Evolutionary conservation across 2,797 vertebrate genomes (phyloP).

Genomic region (Mormyrus hasselquistii): DNA sequence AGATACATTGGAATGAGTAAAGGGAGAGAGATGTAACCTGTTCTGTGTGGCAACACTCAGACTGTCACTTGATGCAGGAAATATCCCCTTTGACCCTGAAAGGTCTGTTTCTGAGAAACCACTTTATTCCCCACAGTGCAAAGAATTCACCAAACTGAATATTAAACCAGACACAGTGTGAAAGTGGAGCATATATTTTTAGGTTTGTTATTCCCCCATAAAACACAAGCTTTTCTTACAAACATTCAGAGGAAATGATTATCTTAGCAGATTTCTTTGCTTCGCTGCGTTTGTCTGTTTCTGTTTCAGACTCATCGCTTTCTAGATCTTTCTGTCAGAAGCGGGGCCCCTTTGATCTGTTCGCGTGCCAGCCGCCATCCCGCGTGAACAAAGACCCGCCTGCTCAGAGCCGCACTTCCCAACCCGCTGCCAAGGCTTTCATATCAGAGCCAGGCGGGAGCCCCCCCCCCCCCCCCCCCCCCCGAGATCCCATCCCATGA

Average conservation of each 20-base stretch:
- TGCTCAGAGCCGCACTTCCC: not conserved
- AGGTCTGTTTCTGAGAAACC: not conserved
- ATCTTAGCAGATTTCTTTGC: conserved; percentile 8
- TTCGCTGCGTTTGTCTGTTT: not conserved
- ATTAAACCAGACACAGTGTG: not conserved
- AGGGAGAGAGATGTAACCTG: conserved; percentile 33
- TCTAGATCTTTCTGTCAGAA: not conserved
- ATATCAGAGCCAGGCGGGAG: not conserved
- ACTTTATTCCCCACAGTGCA: not conserved
- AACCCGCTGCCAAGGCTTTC: not conserved
- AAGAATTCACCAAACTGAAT: not conserved
- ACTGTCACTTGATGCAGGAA: not conserved
- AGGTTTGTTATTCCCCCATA: not conserved
- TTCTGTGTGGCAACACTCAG: conserved; percentile 40
- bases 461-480: not conserved
- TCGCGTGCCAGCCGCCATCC: conserved; percentile 12
- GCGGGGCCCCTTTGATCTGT: not conserved
- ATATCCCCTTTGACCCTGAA: not conserved
- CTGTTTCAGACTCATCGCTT: not conserved
- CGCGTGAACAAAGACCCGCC: not conserved
- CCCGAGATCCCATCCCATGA: not conserved
- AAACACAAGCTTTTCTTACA: not conserved
- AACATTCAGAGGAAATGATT: not conserved
- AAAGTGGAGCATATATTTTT: conserved; percentile 3
- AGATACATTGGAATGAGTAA: conserved; percentile 48